Evolutionary conservation across 2,113 vertebrate species (phyloP).

Genomic region (Halichoerus grypus): DNA sequence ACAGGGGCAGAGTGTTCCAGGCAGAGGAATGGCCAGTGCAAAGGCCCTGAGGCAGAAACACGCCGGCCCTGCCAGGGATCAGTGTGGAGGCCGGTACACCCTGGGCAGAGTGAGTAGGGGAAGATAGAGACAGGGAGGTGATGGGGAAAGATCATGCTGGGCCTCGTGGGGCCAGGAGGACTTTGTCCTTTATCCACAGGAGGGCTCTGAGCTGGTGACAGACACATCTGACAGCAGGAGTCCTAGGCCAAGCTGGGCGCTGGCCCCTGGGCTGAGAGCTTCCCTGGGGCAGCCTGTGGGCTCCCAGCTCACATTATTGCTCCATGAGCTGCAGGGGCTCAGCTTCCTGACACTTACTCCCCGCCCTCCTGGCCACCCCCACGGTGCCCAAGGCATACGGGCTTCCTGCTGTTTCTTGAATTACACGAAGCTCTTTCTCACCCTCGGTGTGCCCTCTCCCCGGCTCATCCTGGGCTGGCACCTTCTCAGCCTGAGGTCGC

Average conservation of each 20-base stretch:
- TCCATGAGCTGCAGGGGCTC: fast-evolving
- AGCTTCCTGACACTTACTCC: neutral
- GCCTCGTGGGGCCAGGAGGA: neutral
- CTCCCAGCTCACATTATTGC: fast-evolving
- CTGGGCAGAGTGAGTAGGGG: neutral
- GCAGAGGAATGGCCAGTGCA: neutral
- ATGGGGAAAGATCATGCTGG: fast-evolving
- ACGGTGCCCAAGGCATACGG: fast-evolving
- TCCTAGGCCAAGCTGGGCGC: neutral
- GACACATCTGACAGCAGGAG: neutral
- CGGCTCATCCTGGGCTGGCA: neutral
- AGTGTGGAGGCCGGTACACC: neutral
- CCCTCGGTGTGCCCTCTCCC: neutral
- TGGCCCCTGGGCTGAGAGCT: neutral
- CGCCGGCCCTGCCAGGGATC: neutral
- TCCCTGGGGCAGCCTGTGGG: fast-evolving
- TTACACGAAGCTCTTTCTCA: neutral
- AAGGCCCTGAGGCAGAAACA: neutral
- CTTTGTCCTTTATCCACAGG: neutral
- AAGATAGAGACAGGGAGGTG: neutral
- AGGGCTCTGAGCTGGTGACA: neutral
- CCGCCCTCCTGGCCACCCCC: neutral
- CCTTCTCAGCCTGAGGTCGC: neutral
- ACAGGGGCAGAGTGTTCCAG: neutral
- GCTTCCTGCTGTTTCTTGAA: neutral